Percentiles rank a stretch among this genome's conserved stretches.
Conservation (phyloP, 2,113 vertebrate genomes). For the Melanocharis versteri region DNA sequence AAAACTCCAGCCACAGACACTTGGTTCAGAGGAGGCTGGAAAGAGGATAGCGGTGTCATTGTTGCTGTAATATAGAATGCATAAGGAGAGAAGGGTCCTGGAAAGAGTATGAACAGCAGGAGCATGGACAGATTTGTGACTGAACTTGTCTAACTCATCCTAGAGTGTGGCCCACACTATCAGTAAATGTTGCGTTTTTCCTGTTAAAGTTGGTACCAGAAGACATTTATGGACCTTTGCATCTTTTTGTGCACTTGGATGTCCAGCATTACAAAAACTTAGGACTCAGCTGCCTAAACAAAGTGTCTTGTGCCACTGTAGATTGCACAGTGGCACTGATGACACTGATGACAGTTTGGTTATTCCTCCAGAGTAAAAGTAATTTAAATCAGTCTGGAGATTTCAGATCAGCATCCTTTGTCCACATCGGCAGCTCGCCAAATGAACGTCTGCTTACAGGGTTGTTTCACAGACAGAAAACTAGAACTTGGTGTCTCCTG, state of each 20-base stretch:
- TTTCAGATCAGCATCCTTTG: neutral
- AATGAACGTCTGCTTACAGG: neutral
- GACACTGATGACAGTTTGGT: neutral
- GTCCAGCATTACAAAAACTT: neutral
- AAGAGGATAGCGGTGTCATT: neutral
- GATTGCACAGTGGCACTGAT: neutral
- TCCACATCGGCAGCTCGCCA: neutral
- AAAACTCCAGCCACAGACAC: rapidly evolving
- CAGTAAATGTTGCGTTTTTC: neutral
- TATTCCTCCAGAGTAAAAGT: neutral
- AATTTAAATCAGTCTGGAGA: neutral
- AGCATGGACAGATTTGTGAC: neutral
- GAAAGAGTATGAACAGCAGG: neutral
- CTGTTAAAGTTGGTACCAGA: neutral
- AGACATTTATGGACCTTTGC: neutral
- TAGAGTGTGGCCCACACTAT: neutral
- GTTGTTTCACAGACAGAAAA: neutral
- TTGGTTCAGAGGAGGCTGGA: neutral
- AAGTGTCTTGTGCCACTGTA: neutral
- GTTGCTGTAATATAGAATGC: neutral
- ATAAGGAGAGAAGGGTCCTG: neutral
- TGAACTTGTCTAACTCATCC: neutral
- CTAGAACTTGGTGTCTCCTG: neutral
- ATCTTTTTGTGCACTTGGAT: neutral
- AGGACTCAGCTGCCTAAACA: neutral